Evolutionary conservation across 1,140 invertebrate species (phyloP), one percentile per base, ranked within the genome.

Genomic region (Holotrichia oblita): DNA sequence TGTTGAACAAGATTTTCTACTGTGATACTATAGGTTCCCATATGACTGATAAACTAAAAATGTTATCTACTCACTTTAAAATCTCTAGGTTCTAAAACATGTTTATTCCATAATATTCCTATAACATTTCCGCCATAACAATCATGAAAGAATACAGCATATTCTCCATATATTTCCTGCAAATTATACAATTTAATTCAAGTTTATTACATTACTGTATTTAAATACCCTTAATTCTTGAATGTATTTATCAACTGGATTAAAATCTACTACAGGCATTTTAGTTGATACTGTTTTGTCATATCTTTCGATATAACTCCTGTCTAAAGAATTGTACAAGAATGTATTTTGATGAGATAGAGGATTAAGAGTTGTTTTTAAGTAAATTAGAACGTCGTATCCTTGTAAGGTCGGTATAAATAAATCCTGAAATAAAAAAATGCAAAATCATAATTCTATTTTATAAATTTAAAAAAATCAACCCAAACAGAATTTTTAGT

Each of bases 111-210:
- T 14, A 97, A 85, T 74, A 98, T 93, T 8, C 91, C 95, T 80
- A 99, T 93, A 8, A 91, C 87, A 79, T 91, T 89, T 34, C 96
- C 96, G 20, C 96, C 96, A 88, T 93, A 96, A 0, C 89, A 87
- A 87, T 98, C 94, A 85, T 97, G 92, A 85, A 98, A 97, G 86
- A 98, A 98, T 40, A 96, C 85, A 0, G 95, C 96, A 83, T 92
- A 92, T 40, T 96, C 91, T 4, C 89, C 90, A 86, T 94, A 98
- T 75, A 90, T 90, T 75, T 89, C 88, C 94, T 96, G 82, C 44
- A 90, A 90, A 69, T 78, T 80, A 79, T 72, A 48, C 12, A 76
- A 78, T 76, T 12, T 44, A 44, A 76, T 8, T 34, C 24, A 76
- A 20, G 40, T 42, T 9, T 12, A 76, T 44, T 17, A 77, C 80